phyloP scores from a whole-genome alignment of 2,888 invertebrate species.

The Drosophila eohydei region DNA sequence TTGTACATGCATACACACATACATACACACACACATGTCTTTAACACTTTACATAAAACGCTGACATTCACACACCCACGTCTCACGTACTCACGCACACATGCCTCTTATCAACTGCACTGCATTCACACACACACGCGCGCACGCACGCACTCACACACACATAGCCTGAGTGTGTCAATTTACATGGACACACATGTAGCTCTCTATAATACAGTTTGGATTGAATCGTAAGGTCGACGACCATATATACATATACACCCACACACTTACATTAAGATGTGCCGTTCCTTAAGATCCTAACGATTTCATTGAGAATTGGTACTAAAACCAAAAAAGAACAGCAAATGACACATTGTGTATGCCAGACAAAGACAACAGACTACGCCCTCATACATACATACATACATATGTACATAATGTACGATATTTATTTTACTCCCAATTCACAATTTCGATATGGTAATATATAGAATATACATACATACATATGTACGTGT shows the following conservation, averaged over 20 bases:
- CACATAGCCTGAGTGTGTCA: neutral
- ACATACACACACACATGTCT: neutral
- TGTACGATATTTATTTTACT: constrained; percentile 17
- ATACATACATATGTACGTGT: constrained; percentile 3
- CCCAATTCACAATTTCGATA: constrained; percentile 9
- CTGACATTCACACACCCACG: neutral
- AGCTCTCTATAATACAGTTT: constrained; percentile 16
- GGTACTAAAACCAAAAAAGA: constrained; percentile 11
- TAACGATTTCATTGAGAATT: constrained; percentile 24
- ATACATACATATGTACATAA: constrained; percentile 20
- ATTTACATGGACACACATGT: constrained; percentile 2
- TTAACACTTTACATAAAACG: constrained; percentile 7
- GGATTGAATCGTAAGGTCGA: constrained; percentile 21
- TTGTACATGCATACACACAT: constrained; percentile 2
- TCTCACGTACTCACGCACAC: neutral
- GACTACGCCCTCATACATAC: constrained; percentile 30
- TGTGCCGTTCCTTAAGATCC: constrained; percentile 13
- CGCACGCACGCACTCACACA: neutral
- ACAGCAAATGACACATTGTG: constrained; percentile 15
- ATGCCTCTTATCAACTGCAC: constrained; percentile 3
- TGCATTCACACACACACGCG: constrained; percentile 5
- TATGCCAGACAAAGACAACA: constrained; percentile 33
- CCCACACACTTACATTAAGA: constrained; percentile 2
- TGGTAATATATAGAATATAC: constrained; percentile 4
- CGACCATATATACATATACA: constrained; percentile 21